phyloP scores from a whole-genome alignment of 2,113 vertebrate species.

The Damaliscus lunatus region DNA sequence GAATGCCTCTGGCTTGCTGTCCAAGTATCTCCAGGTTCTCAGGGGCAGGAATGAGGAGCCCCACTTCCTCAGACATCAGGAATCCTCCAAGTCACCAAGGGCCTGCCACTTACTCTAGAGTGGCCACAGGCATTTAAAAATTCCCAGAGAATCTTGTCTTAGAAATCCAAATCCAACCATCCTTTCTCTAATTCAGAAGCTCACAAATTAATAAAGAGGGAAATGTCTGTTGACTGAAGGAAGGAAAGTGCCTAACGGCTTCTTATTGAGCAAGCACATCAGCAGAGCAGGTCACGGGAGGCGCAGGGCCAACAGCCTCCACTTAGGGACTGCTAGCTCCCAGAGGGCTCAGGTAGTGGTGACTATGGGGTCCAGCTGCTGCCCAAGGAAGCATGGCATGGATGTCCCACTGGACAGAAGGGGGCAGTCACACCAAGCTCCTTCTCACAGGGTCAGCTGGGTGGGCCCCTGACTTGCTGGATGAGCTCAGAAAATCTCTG shows the following conservation, averaged over 20 bases:
- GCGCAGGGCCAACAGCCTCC: background rate
- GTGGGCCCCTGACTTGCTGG: background rate
- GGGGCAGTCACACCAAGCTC: background rate
- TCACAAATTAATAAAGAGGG: slow-evolving; percentile 22
- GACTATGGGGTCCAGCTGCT: background rate
- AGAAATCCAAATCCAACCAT: slow-evolving; percentile 50
- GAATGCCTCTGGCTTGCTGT: background rate
- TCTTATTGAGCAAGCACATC: background rate
- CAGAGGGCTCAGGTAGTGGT: background rate
- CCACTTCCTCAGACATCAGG: background rate
- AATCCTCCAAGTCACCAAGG: background rate
- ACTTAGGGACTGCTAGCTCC: background rate
- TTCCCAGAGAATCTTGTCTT: slow-evolving; percentile 32
- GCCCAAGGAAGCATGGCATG: background rate
- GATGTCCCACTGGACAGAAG: background rate
- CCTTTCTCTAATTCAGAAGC: slow-evolving; percentile 22
- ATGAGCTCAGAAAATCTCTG: background rate
- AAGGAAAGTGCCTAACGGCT: background rate
- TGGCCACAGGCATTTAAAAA: background rate
- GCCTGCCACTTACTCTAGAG: background rate
- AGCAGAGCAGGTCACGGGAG: background rate
- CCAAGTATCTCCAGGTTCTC: background rate
- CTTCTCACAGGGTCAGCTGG: background rate
- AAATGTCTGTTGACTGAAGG: background rate
- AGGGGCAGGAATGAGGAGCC: background rate